Percentiles rank a stretch among this genome's conserved stretches.
Conservation (phyloP, 2,113 vertebrate genomes). For the Loxodonta africana region DNA sequence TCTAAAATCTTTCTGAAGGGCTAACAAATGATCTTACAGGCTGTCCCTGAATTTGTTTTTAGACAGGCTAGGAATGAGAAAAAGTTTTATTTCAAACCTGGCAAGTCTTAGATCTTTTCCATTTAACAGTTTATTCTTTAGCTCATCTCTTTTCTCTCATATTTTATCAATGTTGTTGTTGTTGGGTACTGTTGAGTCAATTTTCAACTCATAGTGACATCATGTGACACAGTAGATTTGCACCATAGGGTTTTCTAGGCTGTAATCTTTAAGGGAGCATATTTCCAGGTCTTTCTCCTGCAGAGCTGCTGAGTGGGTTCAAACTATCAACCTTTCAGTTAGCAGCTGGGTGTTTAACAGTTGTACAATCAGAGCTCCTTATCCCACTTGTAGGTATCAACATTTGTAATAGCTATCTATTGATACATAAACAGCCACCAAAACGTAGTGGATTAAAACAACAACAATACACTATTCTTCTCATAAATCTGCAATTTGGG, state of each 20-base stretch:
- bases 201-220: background rate
- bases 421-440: background rate
- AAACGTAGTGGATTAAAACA: background rate
- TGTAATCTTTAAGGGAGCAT: background rate
- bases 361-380: background rate
- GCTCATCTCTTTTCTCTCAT: background rate
- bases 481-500: background rate
- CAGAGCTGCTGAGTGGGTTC: background rate
- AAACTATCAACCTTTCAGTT: background rate
- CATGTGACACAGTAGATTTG: background rate
- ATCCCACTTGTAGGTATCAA: background rate
- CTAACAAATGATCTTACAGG: background rate
- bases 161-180: background rate
- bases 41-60: slow-evolving; percentile 9
- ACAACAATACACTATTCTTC: background rate
- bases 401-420: background rate
- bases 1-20: background rate
- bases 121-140: slow-evolving; percentile 46
- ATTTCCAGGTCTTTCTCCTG: background rate
- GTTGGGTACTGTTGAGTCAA: background rate
- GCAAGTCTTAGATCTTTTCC: background rate
- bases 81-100: slow-evolving; percentile 21
- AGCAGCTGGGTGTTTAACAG: background rate
- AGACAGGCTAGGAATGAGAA: background rate
- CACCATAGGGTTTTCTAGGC: background rate